Evolutionary conservation across 2,797 vertebrate genomes (phyloP), one percentile per base, ranked within the genome.

Genomic region (Phrynocephalus forsythii): DNA sequence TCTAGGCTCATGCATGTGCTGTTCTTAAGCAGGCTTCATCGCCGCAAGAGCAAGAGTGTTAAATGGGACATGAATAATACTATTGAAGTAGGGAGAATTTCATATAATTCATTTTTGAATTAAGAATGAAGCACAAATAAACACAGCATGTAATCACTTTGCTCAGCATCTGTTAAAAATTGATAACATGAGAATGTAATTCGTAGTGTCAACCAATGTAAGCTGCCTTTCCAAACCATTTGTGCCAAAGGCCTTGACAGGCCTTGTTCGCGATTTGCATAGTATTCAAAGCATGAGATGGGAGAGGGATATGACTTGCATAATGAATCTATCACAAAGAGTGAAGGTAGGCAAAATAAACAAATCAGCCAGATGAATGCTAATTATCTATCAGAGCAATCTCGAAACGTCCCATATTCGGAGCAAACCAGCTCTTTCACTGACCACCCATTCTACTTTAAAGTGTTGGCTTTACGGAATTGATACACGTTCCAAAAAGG

Each of bases 341-440:
- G 24, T 85, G 84, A 83, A 86, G 48, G 81, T 88, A 90, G 91
- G 63, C 83, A 96, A 96, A 96, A 96, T 90, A 96, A 96, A 94
- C 90, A 94, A 83, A 92, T 93, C 63, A 86, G 69, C 90, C 87
- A 69, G 38, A 86, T 82, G 91, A 90, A 91, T 94, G 71, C 82
- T 95, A 93, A 96, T 92, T 91, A 89, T 90, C 68, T 94, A 52
- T 83, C 92, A 89, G 87, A 80, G 95, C 92, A 93, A 91, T 68
- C 87, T 91, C 83, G 48, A 91, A 90, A 87, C 73, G 90, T 79
- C 94, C 90, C 93, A 50, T 88, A 89, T 92, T 91, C 95, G 92
- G 91, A 94, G 91, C 72, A 78, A 88, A 94, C 91, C 91, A 88
- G 89, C 90, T 92, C 94, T 94, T 94, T 88, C 91, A 92, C 89